Evolutionary conservation across 2,113 vertebrate genomes (phyloP).

Genomic region (Ophiodon elongatus): DNA sequence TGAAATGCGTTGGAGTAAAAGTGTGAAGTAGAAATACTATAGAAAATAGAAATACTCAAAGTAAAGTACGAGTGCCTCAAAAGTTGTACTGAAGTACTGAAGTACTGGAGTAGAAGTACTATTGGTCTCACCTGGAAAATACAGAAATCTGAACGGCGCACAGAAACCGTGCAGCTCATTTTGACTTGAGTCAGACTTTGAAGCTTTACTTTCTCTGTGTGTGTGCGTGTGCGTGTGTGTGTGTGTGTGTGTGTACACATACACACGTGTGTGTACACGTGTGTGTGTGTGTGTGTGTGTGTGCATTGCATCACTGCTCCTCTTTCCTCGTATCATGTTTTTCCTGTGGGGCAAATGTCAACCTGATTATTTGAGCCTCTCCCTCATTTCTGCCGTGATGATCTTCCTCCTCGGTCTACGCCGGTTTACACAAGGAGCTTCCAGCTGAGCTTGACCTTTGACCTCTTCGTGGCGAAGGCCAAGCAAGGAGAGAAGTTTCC

Average conservation of each 20-base stretch:
- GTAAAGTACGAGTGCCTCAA: background rate
- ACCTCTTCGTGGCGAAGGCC: background rate
- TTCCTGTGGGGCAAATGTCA: background rate
- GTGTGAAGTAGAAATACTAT: background rate
- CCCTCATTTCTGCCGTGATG: too few species aligned
- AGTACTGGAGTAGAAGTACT: background rate
- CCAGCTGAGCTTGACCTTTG: conserved; percentile 11
- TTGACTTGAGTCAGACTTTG: background rate
- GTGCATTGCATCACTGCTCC: background rate
- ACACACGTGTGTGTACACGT: background rate
- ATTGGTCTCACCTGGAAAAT: background rate
- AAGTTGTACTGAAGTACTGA: too few species aligned
- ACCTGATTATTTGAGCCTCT: too few species aligned
- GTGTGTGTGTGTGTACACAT: too few species aligned
- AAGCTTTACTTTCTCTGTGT: background rate
- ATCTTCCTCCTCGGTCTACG: too few species aligned
- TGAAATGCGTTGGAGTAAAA: background rate
- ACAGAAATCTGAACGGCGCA: background rate
- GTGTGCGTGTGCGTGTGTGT: too few species aligned
- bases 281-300: too few species aligned
- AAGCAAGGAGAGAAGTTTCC: too few species aligned
- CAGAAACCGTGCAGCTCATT: background rate
- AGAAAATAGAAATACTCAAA: background rate
- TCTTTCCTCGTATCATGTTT: background rate
- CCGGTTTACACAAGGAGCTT: background rate